phyloP scores from a whole-genome alignment of 2,888 invertebrate species.

The Plusia festucae region DNA sequence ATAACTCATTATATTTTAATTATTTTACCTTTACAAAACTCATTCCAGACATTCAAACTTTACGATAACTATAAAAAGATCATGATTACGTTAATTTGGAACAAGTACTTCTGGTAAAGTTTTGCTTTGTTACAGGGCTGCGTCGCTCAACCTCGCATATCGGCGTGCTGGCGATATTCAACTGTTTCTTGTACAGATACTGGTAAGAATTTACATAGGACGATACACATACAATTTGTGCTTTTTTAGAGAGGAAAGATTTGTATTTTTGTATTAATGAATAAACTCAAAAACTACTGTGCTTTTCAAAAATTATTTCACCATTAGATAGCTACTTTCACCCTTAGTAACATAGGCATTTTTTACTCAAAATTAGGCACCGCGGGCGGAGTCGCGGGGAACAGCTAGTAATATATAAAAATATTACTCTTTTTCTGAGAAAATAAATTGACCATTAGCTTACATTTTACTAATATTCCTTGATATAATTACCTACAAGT shows the following conservation, averaged over 20 bases:
- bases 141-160: slow-evolving; percentile 70
- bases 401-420: too few species aligned
- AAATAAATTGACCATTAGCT: background rate
- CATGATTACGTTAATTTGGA: slow-evolving; percentile 38
- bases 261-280: too few species aligned
- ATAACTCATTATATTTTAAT: slow-evolving; percentile 6
- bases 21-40: slow-evolving; percentile 22
- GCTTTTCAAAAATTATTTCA: too few species aligned
- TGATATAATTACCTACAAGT: background rate
- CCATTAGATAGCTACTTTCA: too few species aligned
- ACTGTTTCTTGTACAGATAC: slow-evolving; percentile 74
- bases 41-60: slow-evolving; percentile 29
- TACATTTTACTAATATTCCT: too few species aligned
- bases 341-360: too few species aligned
- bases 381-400: too few species aligned
- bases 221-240: too few species aligned
- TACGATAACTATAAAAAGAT: slow-evolving; percentile 42
- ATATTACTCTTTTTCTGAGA: background rate
- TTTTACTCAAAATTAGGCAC: too few species aligned
- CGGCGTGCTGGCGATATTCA: slow-evolving; percentile 69
- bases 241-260: too few species aligned
- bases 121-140: slow-evolving; percentile 70
- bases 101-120: slow-evolving; percentile 20
- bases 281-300: too few species aligned
- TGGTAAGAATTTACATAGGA: slow-evolving; percentile 66